Conservation (phyloP, 2,888 invertebrate genomes). For the Drosophila pullipes region DNA sequence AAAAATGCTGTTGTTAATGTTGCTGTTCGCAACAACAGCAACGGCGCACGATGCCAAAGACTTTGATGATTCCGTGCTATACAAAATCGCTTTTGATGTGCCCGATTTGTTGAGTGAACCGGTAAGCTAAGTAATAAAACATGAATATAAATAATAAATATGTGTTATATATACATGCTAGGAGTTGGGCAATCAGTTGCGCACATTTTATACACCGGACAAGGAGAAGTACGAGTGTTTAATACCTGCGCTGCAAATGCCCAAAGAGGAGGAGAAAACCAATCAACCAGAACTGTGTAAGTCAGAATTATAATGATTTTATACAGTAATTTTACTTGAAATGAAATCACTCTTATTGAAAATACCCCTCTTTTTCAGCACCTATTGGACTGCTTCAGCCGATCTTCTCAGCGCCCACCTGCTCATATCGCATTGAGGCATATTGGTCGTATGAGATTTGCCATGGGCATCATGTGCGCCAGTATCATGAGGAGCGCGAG, state of each 20-base stretch:
- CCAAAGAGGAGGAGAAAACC: conserved; percentile 82
- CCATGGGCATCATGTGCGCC: conserved; percentile 95
- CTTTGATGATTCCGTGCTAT: conserved; percentile 93
- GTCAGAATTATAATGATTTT: not conserved
- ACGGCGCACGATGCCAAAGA: conserved; percentile 87
- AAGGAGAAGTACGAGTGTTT: conserved; percentile 94
- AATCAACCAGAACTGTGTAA: conserved; percentile 80
- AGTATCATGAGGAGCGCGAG: conserved; percentile 98
- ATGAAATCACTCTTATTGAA: not conserved
- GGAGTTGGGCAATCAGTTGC: conserved; percentile 71
- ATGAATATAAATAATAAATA: not conserved
- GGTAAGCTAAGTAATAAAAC: conserved; percentile 74
- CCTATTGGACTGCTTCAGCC: conserved; percentile 92
- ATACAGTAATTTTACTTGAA: not conserved
- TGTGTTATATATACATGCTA: conserved; percentile 18
- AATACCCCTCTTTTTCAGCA: conserved; percentile 80
- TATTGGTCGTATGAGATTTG: conserved; percentile 99
- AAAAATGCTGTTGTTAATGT: conserved; percentile 28
- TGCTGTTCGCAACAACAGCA: conserved; percentile 21
- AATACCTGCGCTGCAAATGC: conserved; percentile 88
- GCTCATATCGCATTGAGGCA: conserved; percentile 94
- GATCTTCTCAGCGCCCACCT: conserved; percentile 91
- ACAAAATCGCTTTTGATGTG: conserved; percentile 92
- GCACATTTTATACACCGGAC: conserved; percentile 87
- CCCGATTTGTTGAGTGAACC: conserved; percentile 84